phyloP scores from a whole-genome alignment of 2,797 vertebrate genomes.

The Pelochelys cantorii region DNA sequence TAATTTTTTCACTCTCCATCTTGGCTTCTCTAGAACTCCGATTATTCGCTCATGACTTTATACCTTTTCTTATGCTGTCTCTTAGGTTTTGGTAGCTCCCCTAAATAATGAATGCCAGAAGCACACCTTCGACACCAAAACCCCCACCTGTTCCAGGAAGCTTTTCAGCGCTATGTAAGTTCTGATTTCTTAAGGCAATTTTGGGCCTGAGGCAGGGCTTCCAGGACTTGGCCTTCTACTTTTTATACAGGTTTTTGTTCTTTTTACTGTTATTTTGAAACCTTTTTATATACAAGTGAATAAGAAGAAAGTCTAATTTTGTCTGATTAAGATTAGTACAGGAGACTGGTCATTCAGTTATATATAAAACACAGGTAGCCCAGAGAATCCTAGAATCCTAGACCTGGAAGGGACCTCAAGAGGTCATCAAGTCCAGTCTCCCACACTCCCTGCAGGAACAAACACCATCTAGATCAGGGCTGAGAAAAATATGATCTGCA shows the following conservation, averaged over 20 bases:
- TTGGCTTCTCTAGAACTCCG: background rate
- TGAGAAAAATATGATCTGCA: no score
- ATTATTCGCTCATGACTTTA: background rate
- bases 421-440: no score
- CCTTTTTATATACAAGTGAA: background rate
- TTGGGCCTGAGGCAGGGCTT: background rate
- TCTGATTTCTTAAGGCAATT: background rate
- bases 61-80: background rate
- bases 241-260: background rate
- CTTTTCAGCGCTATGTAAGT: background rate
- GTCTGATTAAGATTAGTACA: background rate
- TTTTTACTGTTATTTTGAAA: background rate
- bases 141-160: background rate
- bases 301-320: background rate
- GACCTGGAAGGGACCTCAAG: no score
- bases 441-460: no score
- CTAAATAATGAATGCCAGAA: background rate
- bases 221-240: background rate
- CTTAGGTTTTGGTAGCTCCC: background rate
- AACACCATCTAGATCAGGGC: no score
- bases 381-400: no score
- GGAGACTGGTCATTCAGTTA: background rate
- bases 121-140: background rate
- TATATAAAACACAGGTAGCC: background rate
- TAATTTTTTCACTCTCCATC: background rate